A percentile compares a stretch with the other conserved stretches of the same genome.
phyloP scores from a whole-genome alignment of 2,888 invertebrate species.

The Megamerina dolium region DNA sequence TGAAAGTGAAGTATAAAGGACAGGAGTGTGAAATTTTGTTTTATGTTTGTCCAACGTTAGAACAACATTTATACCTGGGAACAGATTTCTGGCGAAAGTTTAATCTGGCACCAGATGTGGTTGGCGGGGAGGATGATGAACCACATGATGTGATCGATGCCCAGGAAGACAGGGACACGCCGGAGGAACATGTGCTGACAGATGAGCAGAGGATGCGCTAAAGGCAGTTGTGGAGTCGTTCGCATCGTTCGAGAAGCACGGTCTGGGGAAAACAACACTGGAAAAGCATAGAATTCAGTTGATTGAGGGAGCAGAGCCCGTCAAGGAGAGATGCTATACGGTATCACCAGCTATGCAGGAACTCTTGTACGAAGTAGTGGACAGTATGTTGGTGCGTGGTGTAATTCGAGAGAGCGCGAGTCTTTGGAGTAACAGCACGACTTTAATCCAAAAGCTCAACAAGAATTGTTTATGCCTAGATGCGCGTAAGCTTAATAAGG shows the following conservation, averaged over 20 bases:
- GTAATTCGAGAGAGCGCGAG: conserved; percentile 11
- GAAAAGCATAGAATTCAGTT: conserved; percentile 9
- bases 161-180: no score
- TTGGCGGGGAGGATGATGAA: no score
- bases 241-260: conserved; percentile 1
- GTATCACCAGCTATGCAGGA: conserved; percentile 9
- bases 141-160: no score
- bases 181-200: not conserved
- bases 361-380: conserved; percentile 17
- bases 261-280: conserved; percentile 5
- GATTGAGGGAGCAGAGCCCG: no score
- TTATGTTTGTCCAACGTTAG: no score
- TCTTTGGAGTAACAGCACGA: conserved; percentile 17
- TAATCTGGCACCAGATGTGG: no score
- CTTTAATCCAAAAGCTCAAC: conserved; percentile 11
- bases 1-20: no score
- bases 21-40: no score
- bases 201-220: not conserved
- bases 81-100: no score
- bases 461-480: conserved; percentile 17
- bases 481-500: conserved; percentile 25
- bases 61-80: no score
- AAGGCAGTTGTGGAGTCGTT: not conserved
- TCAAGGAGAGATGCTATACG: conserved; percentile 2
- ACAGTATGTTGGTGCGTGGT: conserved; percentile 27